Base-by-base conservation (phyloP, 1,140 invertebrate species). In the Hyles vespertilio region DNA sequence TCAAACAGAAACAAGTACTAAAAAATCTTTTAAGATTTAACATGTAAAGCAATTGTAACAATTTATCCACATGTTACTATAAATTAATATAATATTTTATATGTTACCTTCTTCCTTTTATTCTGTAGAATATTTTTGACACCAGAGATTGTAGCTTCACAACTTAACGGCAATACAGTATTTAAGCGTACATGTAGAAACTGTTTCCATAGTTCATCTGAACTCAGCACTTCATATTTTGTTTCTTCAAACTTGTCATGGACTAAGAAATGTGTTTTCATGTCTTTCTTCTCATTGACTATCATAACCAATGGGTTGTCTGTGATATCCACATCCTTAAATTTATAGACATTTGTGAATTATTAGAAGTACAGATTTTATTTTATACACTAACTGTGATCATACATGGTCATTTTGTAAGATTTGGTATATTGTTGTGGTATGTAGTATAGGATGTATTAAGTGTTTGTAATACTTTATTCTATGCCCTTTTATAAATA, bases 251-350 rank as follows among this genome's bases (percentile, higher is more conserved):
- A 86, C 72, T 93, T 93, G 63, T 94, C 92, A 87, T 95, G 94
- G 10, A 93, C 91, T 60, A 94, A 91, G 74, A 94, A 92, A 63
- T 92, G 92, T 8, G 93, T 90, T 70, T 91, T 87, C 52, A 95
- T 71, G 12, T 91, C 90, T 59, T 91, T 90, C 52, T 89, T 74
- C 9, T 91, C 86, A 60, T 89, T 89, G 32, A 91, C 92, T 69
- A 91, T 92, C 33, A 95, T 81, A 59, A 94, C 85, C 46, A 95
- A 87, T 34, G 93, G 94, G 87, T 94, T 95, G 75, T 95, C 94
- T 51, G 94, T 95, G 57, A 94, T 92, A 80, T 95, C 93, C 65
- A 95, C 92, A 76, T 93, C 92, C 90, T 93, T 69, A 65, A 90
- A 84, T 57, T 56, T 22, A 43, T 61, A 57, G 7, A 22, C 22